Base-by-base conservation (phyloP, 2,797 vertebrate genomes). In the Chaunax sp. region DNA sequence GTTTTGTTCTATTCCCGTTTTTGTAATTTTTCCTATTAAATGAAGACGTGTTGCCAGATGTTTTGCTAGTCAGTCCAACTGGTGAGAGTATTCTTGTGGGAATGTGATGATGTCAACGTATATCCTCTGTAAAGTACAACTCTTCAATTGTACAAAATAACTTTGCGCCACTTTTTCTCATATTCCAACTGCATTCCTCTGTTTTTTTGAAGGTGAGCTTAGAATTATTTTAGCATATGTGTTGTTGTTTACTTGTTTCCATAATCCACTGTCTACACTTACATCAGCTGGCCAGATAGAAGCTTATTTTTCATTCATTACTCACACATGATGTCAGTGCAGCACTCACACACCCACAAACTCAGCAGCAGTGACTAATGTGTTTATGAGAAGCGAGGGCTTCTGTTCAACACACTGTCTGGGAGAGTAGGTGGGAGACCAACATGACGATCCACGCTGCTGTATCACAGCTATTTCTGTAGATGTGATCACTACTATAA, bases 341-440 rank as follows among this genome's bases (percentile, higher is more conserved):
- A 19, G 22, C 41, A 16, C 53, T 83, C 66, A 64, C 71, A 57
- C 83, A 79, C 33, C 33, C 80, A 69, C 50, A 57, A 40, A 72
- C 71, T 60, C 59, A 78, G 74, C 28, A 61, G 8, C 19, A 0
- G 69, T 88, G 86, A 88, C 75, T 84, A 80, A 84, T 51, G 64
- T 79, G 72, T 74, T 87, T 78, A 63, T 73, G 61, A 61, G 83
- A 84, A 81, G 41, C 43, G 6, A 1, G 15, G 46, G 58, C 71
- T 64, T 26, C 50, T 30, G 67, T 53, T 65, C 37, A 28, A 18
- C 72, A 28, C 59, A 56, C 52, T 8, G 54, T 59, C 57, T 62
- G 76, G 44, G 52, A 19, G 63, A 53, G 59, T 2, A 47, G 45
- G 64, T 75, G 76, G 77, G 78, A 30, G 28, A 62, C 3, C 28